Base-by-base conservation (phyloP, 2,113 vertebrate species). In the Leptobrachium leishanense region DNA sequence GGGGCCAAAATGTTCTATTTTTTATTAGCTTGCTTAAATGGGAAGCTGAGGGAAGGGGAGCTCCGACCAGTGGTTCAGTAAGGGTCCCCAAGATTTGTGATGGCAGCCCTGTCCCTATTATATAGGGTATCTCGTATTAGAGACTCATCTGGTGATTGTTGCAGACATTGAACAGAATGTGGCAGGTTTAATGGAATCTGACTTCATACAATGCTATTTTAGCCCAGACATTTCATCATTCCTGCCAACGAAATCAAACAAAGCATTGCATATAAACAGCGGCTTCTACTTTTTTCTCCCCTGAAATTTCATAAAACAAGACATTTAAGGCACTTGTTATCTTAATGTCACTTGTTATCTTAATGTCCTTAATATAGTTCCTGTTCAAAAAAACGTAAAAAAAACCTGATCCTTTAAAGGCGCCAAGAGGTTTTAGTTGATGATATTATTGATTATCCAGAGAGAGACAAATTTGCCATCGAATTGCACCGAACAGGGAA, bases 241-340 rank as follows among this genome's bases (percentile, higher is more conserved):
- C 70, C 82, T 90, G 90, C 85, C 88, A 91, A 90, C 77, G 84
- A 91, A 88, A 88, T 87, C 86, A 89, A 89, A 89, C 83, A 88
- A 87, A 89, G 89, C 77, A 84, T 83, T 84, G 69, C 81, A 85
- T 62, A 40, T 81, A 81, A 81, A 63, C 71, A 15, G 66, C 41
- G 67, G 83, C 82, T 89, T 86, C 79, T 68, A 76, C 82, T 85
- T 57, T 10, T 69, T 81, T 85, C 84, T 31, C 20, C 20, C 20
- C 20, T 31, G 81, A 9, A 74, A 88, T 85, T 69, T 71, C 53
- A 72, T 84, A 84, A 54, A 87, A 86, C 11, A 40, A 55, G 46
- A 44, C 71, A 43, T 79, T 41, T 43, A 67, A 68, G 71, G 63
- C 57, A 68, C 50, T 68, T 79, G 77, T 39, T 78, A 76, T 83